Percentiles rank a stretch among this genome's conserved stretches.
Conservation (phyloP, 2,888 invertebrate genomes). For the Temnothorax ravouxi region DNA sequence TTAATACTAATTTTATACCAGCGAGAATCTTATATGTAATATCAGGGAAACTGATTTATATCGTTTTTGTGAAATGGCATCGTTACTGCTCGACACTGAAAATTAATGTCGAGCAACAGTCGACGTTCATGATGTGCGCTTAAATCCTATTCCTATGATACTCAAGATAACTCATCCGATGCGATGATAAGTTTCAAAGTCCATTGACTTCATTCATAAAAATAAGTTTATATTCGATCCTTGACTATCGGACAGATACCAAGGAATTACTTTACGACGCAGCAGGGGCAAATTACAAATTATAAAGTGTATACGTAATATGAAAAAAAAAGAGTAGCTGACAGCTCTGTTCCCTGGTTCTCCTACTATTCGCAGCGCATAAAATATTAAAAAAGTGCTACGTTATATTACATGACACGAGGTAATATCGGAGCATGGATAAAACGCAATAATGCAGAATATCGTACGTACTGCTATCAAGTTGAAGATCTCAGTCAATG, state of each 20-base stretch:
- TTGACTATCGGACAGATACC: not conserved
- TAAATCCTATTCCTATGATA: constrained; percentile 15
- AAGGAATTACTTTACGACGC: constrained; percentile 30
- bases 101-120: constrained; percentile 33
- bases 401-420: constrained; percentile 33
- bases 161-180: not conserved
- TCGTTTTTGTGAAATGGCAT: not conserved
- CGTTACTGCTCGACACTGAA: constrained; percentile 18
- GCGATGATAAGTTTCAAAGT: not conserved
- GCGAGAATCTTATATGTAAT: constrained; percentile 26
- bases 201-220: constrained; percentile 7
- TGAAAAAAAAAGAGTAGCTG: constrained; percentile 22
- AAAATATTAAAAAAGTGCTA: constrained; percentile 31
- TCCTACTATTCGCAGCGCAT: constrained; percentile 1
- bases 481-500: constrained; percentile 49
- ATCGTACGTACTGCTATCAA: constrained; percentile 11
- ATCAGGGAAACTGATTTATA: constrained; percentile 28
- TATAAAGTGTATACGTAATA: constrained; percentile 5
- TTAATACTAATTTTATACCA: constrained; percentile 10
- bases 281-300: constrained; percentile 30
- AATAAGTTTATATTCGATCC: not conserved
- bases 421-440: constrained; percentile 37
- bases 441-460: constrained; percentile 41
- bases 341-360: constrained; percentile 21
- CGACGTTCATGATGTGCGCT: not conserved